Percentiles rank a stretch among this genome's conserved stretches.
Evolutionary conservation across 2,888 invertebrate species (phyloP).

Genomic region (Chironomus riparius): DNA sequence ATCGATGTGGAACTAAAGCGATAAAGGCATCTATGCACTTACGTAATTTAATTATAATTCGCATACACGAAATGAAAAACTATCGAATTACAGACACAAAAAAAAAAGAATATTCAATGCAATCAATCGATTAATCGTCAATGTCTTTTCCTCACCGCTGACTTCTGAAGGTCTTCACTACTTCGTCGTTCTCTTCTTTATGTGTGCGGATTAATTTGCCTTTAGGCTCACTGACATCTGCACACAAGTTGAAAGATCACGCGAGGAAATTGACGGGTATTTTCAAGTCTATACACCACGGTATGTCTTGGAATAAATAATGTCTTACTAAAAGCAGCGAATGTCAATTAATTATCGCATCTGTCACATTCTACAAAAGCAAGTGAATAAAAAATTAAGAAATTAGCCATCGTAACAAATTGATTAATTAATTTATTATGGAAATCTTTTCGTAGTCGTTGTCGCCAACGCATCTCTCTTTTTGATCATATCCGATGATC

Average conservation of each 20-base stretch:
- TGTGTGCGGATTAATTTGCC: background rate
- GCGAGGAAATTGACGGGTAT: background rate
- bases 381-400: background rate
- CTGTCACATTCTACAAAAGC: too few species aligned
- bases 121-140: conserved; percentile 20
- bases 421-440: conserved; percentile 23
- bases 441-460: background rate
- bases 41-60: background rate
- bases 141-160: conserved; percentile 4
- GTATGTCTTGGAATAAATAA: too few species aligned
- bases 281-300: too few species aligned
- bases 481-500: background rate
- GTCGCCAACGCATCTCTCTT: background rate
- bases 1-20: conserved; percentile 25
- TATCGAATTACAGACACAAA: background rate
- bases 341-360: too few species aligned
- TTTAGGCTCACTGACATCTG: background rate
- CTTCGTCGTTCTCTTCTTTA: background rate
- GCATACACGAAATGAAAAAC: background rate
- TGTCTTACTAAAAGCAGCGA: too few species aligned
- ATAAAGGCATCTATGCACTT: background rate
- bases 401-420: conserved; percentile 7
- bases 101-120: background rate
- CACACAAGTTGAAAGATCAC: background rate
- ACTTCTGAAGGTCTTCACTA: background rate